phyloP scores from a whole-genome alignment of 2,888 invertebrate species.

The Leucophora obtusa region DNA sequence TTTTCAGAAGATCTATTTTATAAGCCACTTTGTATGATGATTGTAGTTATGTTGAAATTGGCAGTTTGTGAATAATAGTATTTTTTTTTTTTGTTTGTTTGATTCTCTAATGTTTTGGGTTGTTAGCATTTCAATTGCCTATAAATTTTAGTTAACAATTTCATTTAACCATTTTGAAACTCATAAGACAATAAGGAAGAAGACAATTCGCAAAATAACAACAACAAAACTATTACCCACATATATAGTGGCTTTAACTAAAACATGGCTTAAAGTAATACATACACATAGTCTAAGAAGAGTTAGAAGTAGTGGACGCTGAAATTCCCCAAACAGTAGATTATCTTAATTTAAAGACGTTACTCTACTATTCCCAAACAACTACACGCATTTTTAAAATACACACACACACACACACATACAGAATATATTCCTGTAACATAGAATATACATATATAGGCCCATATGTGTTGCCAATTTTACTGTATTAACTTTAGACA shows the following conservation, averaged over 20 bases:
- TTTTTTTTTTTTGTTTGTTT: neutral
- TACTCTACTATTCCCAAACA: conserved; percentile 37
- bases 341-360: conserved; percentile 64
- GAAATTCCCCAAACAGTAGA: conserved; percentile 61
- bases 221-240: conserved; percentile 29
- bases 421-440: neutral
- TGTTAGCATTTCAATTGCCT: conserved; percentile 64
- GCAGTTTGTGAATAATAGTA: neutral
- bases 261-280: conserved; percentile 12
- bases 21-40: neutral
- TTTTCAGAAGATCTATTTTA: neutral
- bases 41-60: neutral
- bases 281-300: neutral
- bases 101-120: conserved; percentile 53
- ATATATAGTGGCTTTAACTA: conserved; percentile 21
- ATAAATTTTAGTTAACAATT: conserved; percentile 65
- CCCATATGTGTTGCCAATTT: conserved; percentile 2
- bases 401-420: neutral
- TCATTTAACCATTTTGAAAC: conserved; percentile 61
- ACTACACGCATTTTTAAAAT: conserved; percentile 44
- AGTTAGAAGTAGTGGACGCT: conserved; percentile 28
- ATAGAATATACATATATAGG: neutral
- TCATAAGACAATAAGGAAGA: conserved; percentile 58
- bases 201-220: conserved; percentile 32
- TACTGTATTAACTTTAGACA: neutral